Evolutionary conservation across 2,888 invertebrate species (phyloP).

Genomic region (Oscheius sp.): DNA sequence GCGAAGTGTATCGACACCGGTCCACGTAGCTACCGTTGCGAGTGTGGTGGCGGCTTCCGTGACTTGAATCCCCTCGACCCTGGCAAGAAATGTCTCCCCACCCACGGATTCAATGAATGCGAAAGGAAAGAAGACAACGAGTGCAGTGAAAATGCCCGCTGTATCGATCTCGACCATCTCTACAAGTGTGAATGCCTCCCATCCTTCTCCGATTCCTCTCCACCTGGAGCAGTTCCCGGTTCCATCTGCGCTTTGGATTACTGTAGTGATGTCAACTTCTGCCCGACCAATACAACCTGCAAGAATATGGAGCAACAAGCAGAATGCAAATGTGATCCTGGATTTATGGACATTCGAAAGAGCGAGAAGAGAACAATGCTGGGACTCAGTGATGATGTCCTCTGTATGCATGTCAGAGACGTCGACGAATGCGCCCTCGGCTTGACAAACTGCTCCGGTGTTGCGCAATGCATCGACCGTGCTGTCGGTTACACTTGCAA

Average conservation of each 20-base stretch:
- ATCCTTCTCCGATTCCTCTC: constrained; percentile 68
- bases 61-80: constrained; percentile 70
- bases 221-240: constrained; percentile 65
- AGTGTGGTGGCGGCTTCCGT: constrained; percentile 64
- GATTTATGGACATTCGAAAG: constrained; percentile 81
- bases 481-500: constrained; percentile 70
- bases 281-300: constrained; percentile 90
- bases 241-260: constrained; percentile 69
- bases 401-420: constrained; percentile 68
- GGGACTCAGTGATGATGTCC: constrained; percentile 60
- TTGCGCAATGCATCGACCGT: constrained; percentile 71
- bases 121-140: constrained; percentile 62
- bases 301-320: constrained; percentile 90
- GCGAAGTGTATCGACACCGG: constrained; percentile 71
- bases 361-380: constrained; percentile 64
- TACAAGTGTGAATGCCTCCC: constrained; percentile 72
- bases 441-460: constrained; percentile 71
- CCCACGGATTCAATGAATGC: constrained; percentile 72
- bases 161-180: constrained; percentile 71
- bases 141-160: constrained; percentile 69
- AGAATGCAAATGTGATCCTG: constrained; percentile 89
- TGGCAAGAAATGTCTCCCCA: constrained; percentile 69
- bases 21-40: constrained; percentile 68
- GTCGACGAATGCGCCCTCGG: constrained; percentile 73
- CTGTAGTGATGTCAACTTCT: constrained; percentile 79